Percentiles rank a stretch among this genome's conserved stretches.
phyloP scores from a whole-genome alignment of 2,113 vertebrate genomes.

The Amblyopsis rosae region DNA sequence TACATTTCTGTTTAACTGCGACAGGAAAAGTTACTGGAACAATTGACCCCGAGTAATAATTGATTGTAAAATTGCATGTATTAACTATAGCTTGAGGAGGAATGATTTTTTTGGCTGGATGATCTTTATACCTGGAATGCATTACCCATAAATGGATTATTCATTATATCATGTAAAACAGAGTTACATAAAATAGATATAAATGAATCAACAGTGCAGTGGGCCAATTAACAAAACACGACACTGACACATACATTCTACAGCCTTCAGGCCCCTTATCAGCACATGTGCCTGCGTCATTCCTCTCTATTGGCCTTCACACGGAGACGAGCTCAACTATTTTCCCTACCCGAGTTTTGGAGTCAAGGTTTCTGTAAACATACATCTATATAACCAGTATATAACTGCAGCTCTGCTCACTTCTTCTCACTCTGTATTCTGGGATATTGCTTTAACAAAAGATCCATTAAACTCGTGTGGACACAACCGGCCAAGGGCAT shows the following conservation, averaged over 20 bases:
- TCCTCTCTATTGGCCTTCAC: not conserved
- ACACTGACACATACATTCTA: not conserved
- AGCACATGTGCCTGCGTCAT: not conserved
- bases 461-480: not conserved
- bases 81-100: too few species aligned
- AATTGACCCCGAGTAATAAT: too few species aligned
- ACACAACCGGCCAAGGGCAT: slow-evolving; percentile 16
- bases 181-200: not conserved
- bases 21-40: too few species aligned
- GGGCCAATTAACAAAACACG: not conserved
- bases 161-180: not conserved
- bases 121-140: too few species aligned
- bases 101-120: too few species aligned
- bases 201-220: not conserved
- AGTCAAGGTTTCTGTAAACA: slow-evolving; percentile 1
- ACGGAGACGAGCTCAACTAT: too few species aligned
- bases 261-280: not conserved
- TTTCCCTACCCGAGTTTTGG: slow-evolving; percentile 4
- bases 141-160: too few species aligned
- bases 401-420: slow-evolving; percentile 4
- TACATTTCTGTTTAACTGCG: too few species aligned
- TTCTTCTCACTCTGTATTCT: not conserved
- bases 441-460: slow-evolving; percentile 19
- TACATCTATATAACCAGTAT: slow-evolving; percentile 4
- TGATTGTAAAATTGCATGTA: too few species aligned